phyloP scores from a whole-genome alignment of 2,113 vertebrate species.

The Gasterosteus aculeatus region DNA sequence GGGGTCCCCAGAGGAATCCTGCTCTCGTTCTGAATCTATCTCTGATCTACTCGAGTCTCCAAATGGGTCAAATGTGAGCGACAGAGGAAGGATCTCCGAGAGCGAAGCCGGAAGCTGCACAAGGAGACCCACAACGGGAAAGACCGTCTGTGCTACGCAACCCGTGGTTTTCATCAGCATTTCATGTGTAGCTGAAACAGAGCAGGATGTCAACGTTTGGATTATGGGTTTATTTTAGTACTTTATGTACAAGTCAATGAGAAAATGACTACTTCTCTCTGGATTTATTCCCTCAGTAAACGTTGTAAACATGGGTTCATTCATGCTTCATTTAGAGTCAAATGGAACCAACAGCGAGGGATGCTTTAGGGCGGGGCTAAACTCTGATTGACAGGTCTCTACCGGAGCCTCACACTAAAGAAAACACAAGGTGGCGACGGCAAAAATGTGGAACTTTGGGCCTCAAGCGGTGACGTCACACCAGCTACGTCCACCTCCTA shows the following conservation, averaged over 20 bases:
- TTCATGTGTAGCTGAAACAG: not conserved
- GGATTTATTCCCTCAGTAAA: not conserved
- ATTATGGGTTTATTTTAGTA: not conserved
- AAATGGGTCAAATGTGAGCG: conserved; percentile 27
- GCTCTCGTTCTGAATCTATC: conserved; percentile 14
- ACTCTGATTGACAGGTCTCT: no score
- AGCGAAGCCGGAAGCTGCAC: not conserved
- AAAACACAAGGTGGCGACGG: no score
- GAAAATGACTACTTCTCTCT: not conserved
- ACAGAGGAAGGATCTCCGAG: not conserved
- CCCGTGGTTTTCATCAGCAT: not conserved
- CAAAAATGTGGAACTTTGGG: no score
- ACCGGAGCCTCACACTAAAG: not conserved
- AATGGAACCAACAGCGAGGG: not conserved
- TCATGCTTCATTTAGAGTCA: no score
- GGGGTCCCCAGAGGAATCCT: conserved; percentile 19
- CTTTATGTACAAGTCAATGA: not conserved
- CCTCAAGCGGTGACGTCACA: no score
- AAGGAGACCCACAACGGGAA: not conserved
- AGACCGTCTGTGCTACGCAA: not conserved
- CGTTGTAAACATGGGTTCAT: not conserved
- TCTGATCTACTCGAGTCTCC: conserved; percentile 16
- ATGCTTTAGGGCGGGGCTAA: not conserved
- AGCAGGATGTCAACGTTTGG: not conserved
- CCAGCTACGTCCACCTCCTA: not conserved